Conservation (phyloP, 35 echinoderm and acorn worm genomes). For the Acanthaster planci region DNA sequence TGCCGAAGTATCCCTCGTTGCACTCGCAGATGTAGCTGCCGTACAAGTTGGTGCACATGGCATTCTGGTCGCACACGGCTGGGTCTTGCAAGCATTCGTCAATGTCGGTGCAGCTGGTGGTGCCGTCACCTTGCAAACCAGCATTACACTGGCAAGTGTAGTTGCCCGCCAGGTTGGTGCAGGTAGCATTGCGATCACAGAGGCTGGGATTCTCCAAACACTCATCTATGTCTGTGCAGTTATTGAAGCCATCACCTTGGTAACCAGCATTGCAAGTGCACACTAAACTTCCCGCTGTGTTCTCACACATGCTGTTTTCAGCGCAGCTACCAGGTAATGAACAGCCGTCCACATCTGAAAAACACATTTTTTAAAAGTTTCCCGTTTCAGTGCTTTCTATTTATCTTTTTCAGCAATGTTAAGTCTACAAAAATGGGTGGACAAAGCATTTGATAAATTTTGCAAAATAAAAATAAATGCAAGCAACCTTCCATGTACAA, state of each 20-base stretch:
- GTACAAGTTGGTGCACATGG: conserved; percentile 50
- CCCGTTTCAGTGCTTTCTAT: no score
- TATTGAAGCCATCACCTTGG: conserved; percentile 7
- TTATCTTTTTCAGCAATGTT: no score
- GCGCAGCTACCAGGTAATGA: conserved; percentile 10
- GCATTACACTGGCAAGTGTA: conserved; percentile 4
- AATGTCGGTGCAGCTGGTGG: conserved; percentile 2
- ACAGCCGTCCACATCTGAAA: no score
- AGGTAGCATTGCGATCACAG: neutral
- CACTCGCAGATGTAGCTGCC: conserved; percentile 73
- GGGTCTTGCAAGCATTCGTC: no score
- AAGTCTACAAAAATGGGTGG: no score
- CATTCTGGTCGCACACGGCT: conserved; percentile 46
- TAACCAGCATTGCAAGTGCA: conserved; percentile 11
- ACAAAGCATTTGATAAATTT: no score
- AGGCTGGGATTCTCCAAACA: conserved; percentile 5
- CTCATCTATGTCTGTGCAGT: conserved; percentile 27
- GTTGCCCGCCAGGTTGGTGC: neutral
- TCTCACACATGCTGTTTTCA: conserved; percentile 1
- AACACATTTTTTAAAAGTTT: no score
- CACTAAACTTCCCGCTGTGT: neutral
- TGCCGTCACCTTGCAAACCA: conserved; percentile 72
- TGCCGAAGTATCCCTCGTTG: conserved; percentile 55
- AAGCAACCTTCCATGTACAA: no score
- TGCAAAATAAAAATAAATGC: no score